These are phyloP conservation scores for Zaprionus ghesquierei DNA, from an alignment of 1,140 invertebrate species.

Conservation along the genomic window DNA sequence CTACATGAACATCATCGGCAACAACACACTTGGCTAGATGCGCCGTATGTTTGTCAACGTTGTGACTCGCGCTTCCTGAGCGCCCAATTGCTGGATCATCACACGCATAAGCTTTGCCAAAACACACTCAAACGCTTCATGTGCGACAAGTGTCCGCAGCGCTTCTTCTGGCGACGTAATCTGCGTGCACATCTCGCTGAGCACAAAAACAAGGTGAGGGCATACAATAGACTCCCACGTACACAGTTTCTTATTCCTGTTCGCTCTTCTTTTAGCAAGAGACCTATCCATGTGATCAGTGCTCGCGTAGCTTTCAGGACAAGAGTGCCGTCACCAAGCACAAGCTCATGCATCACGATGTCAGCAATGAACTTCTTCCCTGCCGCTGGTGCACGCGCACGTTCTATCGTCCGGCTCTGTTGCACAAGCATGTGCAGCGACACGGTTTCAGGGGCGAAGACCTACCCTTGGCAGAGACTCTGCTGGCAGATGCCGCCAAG, in stretches of 20 bases:
- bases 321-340: constrained; percentile 84
- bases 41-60: constrained; percentile 63
- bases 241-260: neutral
- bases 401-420: constrained; percentile 83
- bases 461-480: constrained; percentile 62
- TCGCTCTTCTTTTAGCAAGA: constrained; percentile 51
- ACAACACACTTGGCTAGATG: constrained; percentile 63
- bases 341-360: constrained; percentile 80
- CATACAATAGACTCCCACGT: neutral
- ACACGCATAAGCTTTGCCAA: constrained; percentile 56
- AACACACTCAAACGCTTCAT: constrained; percentile 65
- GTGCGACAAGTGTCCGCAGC: constrained; percentile 69
- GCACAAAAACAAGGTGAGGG: constrained; percentile 64
- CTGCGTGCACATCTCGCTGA: constrained; percentile 55
- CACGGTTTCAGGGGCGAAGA: constrained; percentile 64
- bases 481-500: constrained; percentile 57
- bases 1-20: constrained; percentile 67
- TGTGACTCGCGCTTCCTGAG: constrained; percentile 68
- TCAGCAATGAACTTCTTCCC: constrained; percentile 81
- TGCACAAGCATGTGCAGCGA: constrained; percentile 66
- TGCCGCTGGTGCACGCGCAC: constrained; percentile 84
- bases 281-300: constrained; percentile 83
- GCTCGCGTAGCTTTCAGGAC: constrained; percentile 83
- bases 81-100: constrained; percentile 55
- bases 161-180: constrained; percentile 67